A percentile compares a stretch with the other conserved stretches of the same genome.
Evolutionary conservation across 2,888 invertebrate genomes (phyloP).

Genomic region (Spialia ferax): DNA sequence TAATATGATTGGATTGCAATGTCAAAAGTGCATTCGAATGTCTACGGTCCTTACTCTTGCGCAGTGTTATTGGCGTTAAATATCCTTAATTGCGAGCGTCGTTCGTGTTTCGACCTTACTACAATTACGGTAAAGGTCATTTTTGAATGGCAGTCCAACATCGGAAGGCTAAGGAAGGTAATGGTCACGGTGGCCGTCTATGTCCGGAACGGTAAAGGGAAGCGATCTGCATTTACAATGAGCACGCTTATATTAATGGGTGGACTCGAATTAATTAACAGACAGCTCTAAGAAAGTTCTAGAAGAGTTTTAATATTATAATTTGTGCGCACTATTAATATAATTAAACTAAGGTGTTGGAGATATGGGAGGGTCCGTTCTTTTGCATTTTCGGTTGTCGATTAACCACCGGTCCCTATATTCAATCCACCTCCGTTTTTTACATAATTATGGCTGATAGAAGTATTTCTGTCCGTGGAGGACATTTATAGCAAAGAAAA

Average conservation of each 20-base stretch:
- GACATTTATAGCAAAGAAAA: too few relatives aligned
- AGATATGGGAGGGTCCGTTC: background rate
- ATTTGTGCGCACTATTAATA: background rate
- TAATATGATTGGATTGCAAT: conserved; percentile 16
- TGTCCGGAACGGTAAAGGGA: conserved; percentile 38
- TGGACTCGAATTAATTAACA: conserved; percentile 42
- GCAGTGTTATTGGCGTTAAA: conserved; percentile 49
- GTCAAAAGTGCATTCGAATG: conserved; percentile 37
- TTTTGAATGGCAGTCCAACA: conserved; percentile 44
- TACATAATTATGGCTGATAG: too few relatives aligned
- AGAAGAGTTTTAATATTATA: conserved; percentile 7
- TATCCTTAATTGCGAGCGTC: conserved; percentile 42
- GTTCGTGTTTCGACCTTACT: conserved; percentile 53
- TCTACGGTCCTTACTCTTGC: conserved; percentile 28
- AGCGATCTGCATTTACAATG: conserved; percentile 42
- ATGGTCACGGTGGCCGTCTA: conserved; percentile 39
- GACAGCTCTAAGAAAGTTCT: conserved; percentile 29
- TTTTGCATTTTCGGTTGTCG: too few relatives aligned
- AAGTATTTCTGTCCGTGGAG: too few relatives aligned
- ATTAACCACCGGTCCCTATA: too few relatives aligned
- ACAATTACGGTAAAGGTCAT: conserved; percentile 50
- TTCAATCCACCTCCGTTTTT: too few relatives aligned
- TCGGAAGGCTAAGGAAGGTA: conserved; percentile 16
- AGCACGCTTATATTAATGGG: too few relatives aligned
- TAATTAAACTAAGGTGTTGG: background rate